A percentile compares a stretch with the other conserved stretches of the same genome.
phyloP scores from a whole-genome alignment of 1,140 invertebrate genomes.

The Tetranychus cinnabarinus region DNA sequence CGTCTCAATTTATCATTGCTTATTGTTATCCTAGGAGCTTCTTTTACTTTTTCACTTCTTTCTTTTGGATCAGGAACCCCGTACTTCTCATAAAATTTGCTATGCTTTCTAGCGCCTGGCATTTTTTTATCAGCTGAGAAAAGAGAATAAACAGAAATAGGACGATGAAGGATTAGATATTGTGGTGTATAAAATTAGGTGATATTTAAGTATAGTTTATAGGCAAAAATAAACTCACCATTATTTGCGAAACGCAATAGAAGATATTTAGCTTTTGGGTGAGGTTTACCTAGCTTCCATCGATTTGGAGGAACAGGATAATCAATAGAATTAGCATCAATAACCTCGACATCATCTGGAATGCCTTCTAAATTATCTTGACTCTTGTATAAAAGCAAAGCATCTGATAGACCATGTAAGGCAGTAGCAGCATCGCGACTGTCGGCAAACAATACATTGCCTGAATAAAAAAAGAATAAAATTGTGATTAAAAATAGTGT shows the following conservation, averaged over 20 bases:
- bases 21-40: neutral
- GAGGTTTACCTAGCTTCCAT: slow-evolving; percentile 41
- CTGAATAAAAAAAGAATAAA: neutral
- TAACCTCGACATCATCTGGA: slow-evolving; percentile 12
- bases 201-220: neutral
- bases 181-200: neutral
- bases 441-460: slow-evolving; percentile 48
- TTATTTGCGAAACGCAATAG: slow-evolving; percentile 41
- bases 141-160: neutral
- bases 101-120: neutral
- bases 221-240: slow-evolving; percentile 20
- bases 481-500: slow-evolving; percentile 22
- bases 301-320: slow-evolving; percentile 37
- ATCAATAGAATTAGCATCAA: slow-evolving; percentile 12
- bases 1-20: neutral
- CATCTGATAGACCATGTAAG: slow-evolving; percentile 31
- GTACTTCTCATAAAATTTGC: neutral
- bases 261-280: slow-evolving; percentile 36
- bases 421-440: slow-evolving; percentile 41
- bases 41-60: neutral
- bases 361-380: slow-evolving; percentile 16
- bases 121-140: neutral
- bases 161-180: too few relatives aligned
- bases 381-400: slow-evolving; percentile 13
- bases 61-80: neutral